Evolutionary conservation across 2,888 invertebrate genomes (phyloP).

Genomic region (Theodoxus fluviatilis): DNA sequence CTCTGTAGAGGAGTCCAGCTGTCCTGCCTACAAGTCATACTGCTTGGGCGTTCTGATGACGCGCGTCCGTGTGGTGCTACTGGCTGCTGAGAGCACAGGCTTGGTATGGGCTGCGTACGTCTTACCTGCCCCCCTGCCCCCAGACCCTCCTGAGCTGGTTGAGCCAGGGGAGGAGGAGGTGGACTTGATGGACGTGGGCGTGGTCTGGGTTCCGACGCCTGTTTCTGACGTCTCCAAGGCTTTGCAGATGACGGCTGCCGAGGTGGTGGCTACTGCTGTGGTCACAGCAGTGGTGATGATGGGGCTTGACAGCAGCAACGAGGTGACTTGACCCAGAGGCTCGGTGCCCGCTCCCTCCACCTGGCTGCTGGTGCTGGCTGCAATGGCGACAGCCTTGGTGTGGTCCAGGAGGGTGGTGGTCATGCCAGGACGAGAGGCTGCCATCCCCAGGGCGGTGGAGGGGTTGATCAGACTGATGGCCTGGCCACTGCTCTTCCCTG

Average conservation of each 20-base stretch:
- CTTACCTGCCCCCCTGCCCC: constrained; percentile 32
- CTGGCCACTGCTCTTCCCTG: too few relatives aligned
- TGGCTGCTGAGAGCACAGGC: constrained; percentile 45
- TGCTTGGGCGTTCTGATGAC: constrained; percentile 60
- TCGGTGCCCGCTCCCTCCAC: constrained; percentile 35
- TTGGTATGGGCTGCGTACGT: constrained; percentile 52
- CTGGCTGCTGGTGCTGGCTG: constrained; percentile 14
- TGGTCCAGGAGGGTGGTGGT: constrained; percentile 20
- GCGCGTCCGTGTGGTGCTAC: constrained; percentile 56
- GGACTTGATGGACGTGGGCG: too few relatives aligned
- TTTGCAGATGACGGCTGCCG: too few relatives aligned
- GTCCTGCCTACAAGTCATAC: constrained; percentile 50
- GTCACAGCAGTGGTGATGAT: constrained; percentile 26
- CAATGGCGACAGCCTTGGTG: background rate
- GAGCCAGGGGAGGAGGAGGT: background rate
- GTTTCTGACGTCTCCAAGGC: too few relatives aligned
- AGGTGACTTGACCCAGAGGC: constrained; percentile 53
- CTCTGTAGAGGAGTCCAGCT: too few relatives aligned
- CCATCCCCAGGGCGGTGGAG: constrained; percentile 22
- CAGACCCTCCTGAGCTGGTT: constrained; percentile 17
- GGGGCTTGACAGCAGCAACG: constrained; percentile 49
- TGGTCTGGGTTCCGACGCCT: too few relatives aligned
- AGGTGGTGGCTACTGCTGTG: constrained; percentile 18
- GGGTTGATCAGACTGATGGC: too few relatives aligned
- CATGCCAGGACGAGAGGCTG: background rate